These are phyloP conservation scores for Xanthorhoe spadicearia DNA, from an alignment of 2,888 invertebrate species.

Conservation along the genomic window DNA sequence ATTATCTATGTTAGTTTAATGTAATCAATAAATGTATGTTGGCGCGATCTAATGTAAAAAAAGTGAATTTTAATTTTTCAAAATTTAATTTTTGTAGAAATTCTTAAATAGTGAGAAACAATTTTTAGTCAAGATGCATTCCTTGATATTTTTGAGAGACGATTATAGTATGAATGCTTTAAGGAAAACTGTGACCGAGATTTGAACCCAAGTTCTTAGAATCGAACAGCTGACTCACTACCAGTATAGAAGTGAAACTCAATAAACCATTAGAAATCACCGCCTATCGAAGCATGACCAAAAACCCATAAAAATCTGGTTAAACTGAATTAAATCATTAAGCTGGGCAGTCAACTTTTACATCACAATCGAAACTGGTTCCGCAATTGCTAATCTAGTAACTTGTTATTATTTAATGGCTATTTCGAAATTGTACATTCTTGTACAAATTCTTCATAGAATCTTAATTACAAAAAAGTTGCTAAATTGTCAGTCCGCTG, in stretches of 20 bases:
- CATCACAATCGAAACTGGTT: slow-evolving; percentile 28
- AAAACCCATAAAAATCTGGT: slow-evolving; percentile 28
- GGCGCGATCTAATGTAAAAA: too few relatives aligned
- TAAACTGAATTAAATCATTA: slow-evolving; percentile 22
- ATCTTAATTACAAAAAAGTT: too few relatives aligned
- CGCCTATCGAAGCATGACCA: slow-evolving; percentile 24
- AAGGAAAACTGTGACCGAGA: not conserved
- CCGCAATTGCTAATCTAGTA: slow-evolving; percentile 13
- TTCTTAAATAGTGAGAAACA: too few relatives aligned
- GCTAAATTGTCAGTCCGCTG: too few relatives aligned
- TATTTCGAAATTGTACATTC: not conserved
- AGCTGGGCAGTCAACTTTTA: slow-evolving; percentile 28
- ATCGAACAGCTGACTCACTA: slow-evolving; percentile 1
- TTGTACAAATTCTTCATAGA: not conserved
- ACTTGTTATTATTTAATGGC: slow-evolving; percentile 23
- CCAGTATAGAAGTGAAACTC: slow-evolving; percentile 20
- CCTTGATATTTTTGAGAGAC: not conserved
- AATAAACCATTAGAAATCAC: slow-evolving; percentile 34
- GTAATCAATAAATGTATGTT: too few relatives aligned
- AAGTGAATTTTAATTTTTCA: too few relatives aligned
- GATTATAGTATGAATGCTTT: not conserved
- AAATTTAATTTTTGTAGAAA: too few relatives aligned
- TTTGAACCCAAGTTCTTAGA: slow-evolving; percentile 1
- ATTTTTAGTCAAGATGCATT: not conserved
- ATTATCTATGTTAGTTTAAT: too few relatives aligned